phyloP scores from a whole-genome alignment of 2,888 invertebrate genomes.

The Alitta virens region DNA sequence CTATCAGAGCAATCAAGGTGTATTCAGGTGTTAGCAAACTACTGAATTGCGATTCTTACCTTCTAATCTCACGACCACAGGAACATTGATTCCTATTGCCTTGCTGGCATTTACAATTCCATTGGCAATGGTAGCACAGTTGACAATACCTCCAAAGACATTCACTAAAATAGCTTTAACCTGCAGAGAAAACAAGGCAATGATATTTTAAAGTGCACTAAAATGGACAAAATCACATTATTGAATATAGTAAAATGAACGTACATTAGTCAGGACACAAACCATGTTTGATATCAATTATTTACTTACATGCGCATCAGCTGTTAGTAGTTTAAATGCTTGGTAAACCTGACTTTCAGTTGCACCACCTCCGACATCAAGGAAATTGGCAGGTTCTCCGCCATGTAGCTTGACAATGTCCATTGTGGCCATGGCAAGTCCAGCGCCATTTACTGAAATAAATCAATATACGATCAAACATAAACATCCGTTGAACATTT shows the following conservation, averaged over 20 bases:
- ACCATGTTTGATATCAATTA: not conserved
- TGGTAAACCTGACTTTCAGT: slow-evolving; percentile 90
- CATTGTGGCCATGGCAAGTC: slow-evolving; percentile 99
- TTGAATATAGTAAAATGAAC: too few relatives aligned
- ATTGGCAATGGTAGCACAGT: slow-evolving; percentile 94
- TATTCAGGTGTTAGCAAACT: too few relatives aligned
- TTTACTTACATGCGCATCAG: slow-evolving; percentile 62
- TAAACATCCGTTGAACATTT: too few relatives aligned
- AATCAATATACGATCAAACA: too few relatives aligned
- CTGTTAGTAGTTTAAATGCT: slow-evolving; percentile 85
- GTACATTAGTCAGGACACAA: too few relatives aligned
- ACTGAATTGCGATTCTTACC: too few relatives aligned
- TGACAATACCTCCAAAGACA: slow-evolving; percentile 98
- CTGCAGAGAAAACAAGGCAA: slow-evolving; percentile 37
- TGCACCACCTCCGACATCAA: slow-evolving; percentile 96
- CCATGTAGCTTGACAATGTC: slow-evolving; percentile 96
- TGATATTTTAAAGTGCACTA: too few relatives aligned
- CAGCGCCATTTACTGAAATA: slow-evolving; percentile 90
- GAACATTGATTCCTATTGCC: slow-evolving; percentile 75
- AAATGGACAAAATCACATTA: too few relatives aligned
- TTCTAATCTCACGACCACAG: slow-evolving; percentile 90
- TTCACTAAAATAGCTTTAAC: slow-evolving; percentile 96
- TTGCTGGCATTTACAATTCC: slow-evolving; percentile 89
- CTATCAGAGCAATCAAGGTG: too few relatives aligned
- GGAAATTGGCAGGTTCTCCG: slow-evolving; percentile 95